Evolutionary conservation across 2,888 invertebrate genomes (phyloP).

Genomic region (Agrypnus murinus): DNA sequence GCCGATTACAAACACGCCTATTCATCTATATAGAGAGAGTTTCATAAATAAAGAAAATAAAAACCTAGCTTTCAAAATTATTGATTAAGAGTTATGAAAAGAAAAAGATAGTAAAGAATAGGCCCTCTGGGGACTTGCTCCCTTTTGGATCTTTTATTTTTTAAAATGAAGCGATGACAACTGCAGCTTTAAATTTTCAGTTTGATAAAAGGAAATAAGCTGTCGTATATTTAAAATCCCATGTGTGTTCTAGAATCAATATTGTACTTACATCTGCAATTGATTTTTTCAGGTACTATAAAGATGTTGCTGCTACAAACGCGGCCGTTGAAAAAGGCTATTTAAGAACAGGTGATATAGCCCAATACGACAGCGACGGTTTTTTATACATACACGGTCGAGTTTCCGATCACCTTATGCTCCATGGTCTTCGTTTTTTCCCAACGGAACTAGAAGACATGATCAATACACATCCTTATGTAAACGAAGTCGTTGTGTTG

Average conservation of each 20-base stretch:
- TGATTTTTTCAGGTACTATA: conserved; percentile 65
- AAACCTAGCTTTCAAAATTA: too few species aligned
- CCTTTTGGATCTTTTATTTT: neutral
- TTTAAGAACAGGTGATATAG: conserved; percentile 65
- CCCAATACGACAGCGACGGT: conserved; percentile 62
- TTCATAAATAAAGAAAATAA: too few species aligned
- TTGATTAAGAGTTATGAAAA: too few species aligned
- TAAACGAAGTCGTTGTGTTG: conserved; percentile 61
- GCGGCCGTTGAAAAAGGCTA: conserved; percentile 58
- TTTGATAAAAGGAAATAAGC: too few species aligned
- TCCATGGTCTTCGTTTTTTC: conserved; percentile 51
- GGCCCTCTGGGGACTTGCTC: neutral
- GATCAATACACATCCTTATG: conserved; percentile 60
- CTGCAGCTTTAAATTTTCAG: too few species aligned
- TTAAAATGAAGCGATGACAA: neutral
- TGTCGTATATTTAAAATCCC: too few species aligned
- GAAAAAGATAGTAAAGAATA: too few species aligned
- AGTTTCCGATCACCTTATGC: conserved; percentile 59
- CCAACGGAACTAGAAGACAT: conserved; percentile 61
- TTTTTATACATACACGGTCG: conserved; percentile 64
- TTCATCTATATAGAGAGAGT: too few species aligned
- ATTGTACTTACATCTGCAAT: too few species aligned
- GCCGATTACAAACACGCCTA: too few species aligned
- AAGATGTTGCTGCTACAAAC: conserved; percentile 56
- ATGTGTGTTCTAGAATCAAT: too few species aligned